Percentiles rank a stretch among this genome's conserved stretches.
These are phyloP conservation scores for Scortum barcoo DNA, from an alignment of 2,113 vertebrate species.

Conservation along the genomic window DNA sequence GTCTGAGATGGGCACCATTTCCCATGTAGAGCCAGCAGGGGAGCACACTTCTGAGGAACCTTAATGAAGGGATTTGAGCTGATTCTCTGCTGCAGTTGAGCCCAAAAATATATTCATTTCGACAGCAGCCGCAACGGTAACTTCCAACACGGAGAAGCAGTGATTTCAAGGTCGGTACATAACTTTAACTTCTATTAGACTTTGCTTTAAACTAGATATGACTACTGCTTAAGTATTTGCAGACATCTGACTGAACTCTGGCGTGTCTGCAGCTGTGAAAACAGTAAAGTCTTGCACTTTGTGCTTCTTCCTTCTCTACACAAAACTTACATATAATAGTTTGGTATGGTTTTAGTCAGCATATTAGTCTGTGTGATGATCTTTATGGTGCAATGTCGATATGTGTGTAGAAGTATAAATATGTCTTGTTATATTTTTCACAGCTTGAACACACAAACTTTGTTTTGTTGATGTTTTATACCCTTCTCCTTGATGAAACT, in stretches of 20 bases:
- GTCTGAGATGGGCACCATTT: conserved; percentile 10
- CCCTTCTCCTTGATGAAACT: background rate
- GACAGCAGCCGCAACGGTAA: conserved; percentile 28
- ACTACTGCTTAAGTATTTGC: background rate
- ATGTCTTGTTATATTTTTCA: background rate
- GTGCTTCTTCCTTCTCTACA: background rate
- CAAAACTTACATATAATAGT: background rate
- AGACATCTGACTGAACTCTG: background rate
- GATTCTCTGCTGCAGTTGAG: conserved; percentile 41
- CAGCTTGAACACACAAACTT: background rate
- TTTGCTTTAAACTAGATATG: background rate
- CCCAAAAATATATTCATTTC: conserved; percentile 7
- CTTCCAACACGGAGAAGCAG: background rate
- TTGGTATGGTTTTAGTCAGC: background rate
- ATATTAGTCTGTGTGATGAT: background rate
- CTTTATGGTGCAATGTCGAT: background rate
- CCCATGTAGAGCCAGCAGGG: conserved; percentile 54
- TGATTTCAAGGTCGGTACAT: conserved; percentile 63
- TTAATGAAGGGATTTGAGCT: conserved; percentile 65
- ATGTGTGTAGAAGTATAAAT: background rate
- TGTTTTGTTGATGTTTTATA: background rate
- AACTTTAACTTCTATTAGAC: background rate
- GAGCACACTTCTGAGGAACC: conserved; percentile 38
- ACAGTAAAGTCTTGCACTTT: conserved; percentile 3
- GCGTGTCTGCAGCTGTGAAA: conserved; percentile 58